Conservation (phyloP, 2,797 vertebrate genomes). For the Podarcis siculus region DNA sequence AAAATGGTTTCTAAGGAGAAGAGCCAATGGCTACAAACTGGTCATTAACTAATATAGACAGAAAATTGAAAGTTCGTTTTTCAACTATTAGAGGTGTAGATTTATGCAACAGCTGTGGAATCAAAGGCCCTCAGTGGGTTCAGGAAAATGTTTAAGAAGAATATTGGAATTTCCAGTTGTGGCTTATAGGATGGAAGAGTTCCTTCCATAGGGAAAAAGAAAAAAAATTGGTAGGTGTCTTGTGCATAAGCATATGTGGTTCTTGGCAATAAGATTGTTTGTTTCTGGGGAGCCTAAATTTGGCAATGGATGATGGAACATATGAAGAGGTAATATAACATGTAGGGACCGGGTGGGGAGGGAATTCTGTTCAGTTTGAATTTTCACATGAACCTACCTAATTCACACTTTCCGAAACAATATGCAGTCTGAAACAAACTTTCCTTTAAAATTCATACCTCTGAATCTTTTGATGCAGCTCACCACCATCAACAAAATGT, state of each 20-base stretch:
- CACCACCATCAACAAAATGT: too few relatives aligned
- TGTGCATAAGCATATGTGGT: neutral
- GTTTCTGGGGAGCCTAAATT: neutral
- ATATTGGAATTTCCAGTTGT: neutral
- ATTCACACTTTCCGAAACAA: too few relatives aligned
- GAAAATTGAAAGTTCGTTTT: neutral
- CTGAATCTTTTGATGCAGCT: too few relatives aligned
- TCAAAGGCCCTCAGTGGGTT: neutral
- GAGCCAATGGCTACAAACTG: neutral
- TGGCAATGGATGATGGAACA: neutral
- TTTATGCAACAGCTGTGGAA: neutral
- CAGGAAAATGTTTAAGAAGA: neutral
- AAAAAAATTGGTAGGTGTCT: neutral
- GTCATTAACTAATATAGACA: neutral
- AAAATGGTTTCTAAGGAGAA: neutral
- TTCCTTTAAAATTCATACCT: too few relatives aligned
- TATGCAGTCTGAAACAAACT: too few relatives aligned
- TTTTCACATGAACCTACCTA: too few relatives aligned
- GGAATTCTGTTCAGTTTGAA: too few relatives aligned
- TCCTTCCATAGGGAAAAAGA: too few relatives aligned
- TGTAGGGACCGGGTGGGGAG: too few relatives aligned
- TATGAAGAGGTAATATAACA: neutral
- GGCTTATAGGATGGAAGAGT: neutral
- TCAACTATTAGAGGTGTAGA: neutral
- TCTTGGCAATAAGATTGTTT: neutral